Conservation (phyloP, 1,140 invertebrate genomes). For the Oryzaephilus surinamensis region DNA sequence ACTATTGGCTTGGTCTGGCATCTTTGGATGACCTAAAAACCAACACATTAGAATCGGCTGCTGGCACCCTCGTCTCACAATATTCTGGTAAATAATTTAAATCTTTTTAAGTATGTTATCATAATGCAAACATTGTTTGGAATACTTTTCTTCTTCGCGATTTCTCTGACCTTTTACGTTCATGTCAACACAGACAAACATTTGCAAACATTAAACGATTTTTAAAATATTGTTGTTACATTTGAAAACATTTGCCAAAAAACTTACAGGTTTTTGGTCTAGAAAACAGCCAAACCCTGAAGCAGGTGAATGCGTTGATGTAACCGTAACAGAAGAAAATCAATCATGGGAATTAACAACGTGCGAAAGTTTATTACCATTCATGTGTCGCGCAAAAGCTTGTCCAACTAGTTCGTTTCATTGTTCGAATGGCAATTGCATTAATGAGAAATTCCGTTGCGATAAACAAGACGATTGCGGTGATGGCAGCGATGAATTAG, state of each 20-base stretch:
- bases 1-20: constrained; percentile 81
- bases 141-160: constrained; percentile 2
- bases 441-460: constrained; percentile 80
- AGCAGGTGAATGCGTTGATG: constrained; percentile 80
- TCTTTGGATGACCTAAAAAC: constrained; percentile 85
- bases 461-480: constrained; percentile 90
- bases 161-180: too few relatives aligned
- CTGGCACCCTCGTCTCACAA: constrained; percentile 81
- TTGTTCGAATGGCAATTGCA: constrained; percentile 85
- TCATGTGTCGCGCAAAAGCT: constrained; percentile 85
- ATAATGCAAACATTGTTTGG: neutral
- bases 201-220: neutral
- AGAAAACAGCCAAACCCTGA: constrained; percentile 74
- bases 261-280: constrained; percentile 68
- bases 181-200: too few relatives aligned
- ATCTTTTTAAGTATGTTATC: neutral
- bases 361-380: constrained; percentile 86
- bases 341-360: constrained; percentile 90
- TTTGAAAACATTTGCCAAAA: neutral
- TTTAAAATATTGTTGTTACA: neutral
- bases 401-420: constrained; percentile 86
- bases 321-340: constrained; percentile 55
- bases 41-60: constrained; percentile 86
- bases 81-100: constrained; percentile 57
- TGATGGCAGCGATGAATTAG: constrained; percentile 83